phyloP scores from a whole-genome alignment of 2,797 vertebrate species.

The Syndactyla subalaris region DNA sequence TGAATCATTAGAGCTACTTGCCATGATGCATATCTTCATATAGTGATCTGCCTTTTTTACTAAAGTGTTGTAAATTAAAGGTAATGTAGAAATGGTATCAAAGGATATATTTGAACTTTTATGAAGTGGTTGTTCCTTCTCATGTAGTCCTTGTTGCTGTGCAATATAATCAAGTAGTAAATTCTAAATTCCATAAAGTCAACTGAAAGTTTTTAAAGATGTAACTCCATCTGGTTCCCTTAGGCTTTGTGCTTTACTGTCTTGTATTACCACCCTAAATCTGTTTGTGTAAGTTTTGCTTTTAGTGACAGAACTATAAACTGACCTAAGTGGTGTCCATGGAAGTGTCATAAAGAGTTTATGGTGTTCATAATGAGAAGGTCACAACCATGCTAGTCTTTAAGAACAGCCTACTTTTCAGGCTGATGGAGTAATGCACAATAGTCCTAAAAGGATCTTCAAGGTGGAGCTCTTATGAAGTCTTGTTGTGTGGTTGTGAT shows the following conservation, averaged over 20 bases:
- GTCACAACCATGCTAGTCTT: fast-evolving
- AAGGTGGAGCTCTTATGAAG: neutral
- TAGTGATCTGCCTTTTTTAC: neutral
- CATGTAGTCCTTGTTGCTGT: neutral
- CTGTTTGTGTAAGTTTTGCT: neutral
- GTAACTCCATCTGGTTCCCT: neutral
- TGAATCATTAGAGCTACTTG: neutral
- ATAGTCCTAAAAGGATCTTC: neutral
- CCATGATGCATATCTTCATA: neutral
- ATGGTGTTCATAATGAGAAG: neutral
- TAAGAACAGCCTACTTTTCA: neutral
- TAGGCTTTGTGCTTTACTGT: neutral
- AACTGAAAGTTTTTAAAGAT: neutral
- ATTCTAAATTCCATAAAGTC: slow-evolving; percentile 37
- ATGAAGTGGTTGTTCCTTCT: neutral
- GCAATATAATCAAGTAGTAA: slow-evolving; percentile 31
- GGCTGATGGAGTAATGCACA: neutral
- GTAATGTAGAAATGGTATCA: neutral
- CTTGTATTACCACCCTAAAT: neutral
- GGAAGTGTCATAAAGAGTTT: neutral
- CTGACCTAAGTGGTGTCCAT: neutral
- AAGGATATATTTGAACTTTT: neutral
- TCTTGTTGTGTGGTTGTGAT: fast-evolving
- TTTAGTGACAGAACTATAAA: neutral
- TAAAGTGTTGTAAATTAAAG: neutral